Evolutionary conservation across 2,113 vertebrate species (phyloP), one percentile per base, ranked within the genome.

Genomic region (Phainopepla nitens): DNA sequence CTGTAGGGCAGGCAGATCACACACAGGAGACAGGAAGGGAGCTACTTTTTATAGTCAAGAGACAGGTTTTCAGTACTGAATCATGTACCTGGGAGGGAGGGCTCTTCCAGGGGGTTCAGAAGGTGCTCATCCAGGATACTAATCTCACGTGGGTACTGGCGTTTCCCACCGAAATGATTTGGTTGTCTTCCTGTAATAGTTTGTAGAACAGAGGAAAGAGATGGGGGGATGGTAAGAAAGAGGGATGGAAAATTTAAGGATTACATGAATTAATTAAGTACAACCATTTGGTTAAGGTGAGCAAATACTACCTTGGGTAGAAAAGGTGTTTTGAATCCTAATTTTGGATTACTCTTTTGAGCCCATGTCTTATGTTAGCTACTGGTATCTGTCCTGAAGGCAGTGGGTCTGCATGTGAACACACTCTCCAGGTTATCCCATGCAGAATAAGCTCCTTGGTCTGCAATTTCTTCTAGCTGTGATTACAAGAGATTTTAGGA

Each of bases 51-150:
- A 31, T 3, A 72, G 28, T 2, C 28, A 66, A 75, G 51, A 64
- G n/a, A 41, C 15, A 61, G 13, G 7, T 51, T 78, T 87, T 78
- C 42, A 41, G 35, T 56, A 51, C 22, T 20, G n/a, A 77, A 54
- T 35, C n/a, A 29, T 2, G 18, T 87, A 99, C 99, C 98, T 98
- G 98, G 98, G 81, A 97, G 93, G n/a, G 98, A 98, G 9, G 98
- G 98, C 83, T 99, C 98, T 78, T 98, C 98, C 64, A 98, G 93
- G 15, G 98, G 98, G 72, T 97, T 98, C 71, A 98, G 96, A 80
- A 97, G 97, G 35, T 97, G 94, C 45, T 98, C 98, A 14, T 77
- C 95, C 70, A 91, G 71, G 36, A 82, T 64, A 39, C 84, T 93
- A 23, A 95, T 80, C 62, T 97, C 94, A 69, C 70, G 79, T 66